Evolutionary conservation across 2,797 vertebrate species (phyloP).

Genomic region (Mus minutoides): DNA sequence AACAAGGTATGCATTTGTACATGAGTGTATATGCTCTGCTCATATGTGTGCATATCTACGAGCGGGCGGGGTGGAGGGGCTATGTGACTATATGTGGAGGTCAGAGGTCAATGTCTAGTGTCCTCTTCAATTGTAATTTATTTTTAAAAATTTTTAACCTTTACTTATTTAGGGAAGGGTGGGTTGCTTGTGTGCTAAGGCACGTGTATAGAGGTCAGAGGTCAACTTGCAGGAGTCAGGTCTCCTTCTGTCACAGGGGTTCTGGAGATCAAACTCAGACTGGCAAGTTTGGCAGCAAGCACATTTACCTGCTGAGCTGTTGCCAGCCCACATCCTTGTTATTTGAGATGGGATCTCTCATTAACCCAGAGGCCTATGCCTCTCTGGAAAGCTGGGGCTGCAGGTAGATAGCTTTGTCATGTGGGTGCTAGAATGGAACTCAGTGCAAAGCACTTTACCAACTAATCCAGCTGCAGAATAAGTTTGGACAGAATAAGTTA

Average conservation of each 20-base stretch:
- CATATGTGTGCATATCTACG: background rate
- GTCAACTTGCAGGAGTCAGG: background rate
- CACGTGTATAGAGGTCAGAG: background rate
- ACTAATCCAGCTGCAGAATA: background rate
- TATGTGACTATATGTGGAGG: background rate
- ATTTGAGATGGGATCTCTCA: background rate
- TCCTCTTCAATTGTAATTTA: background rate
- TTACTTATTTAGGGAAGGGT: background rate
- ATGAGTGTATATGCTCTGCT: background rate
- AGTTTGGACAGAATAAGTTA: background rate
- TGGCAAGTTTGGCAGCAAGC: background rate
- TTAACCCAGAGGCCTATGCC: background rate
- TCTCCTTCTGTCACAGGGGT: background rate
- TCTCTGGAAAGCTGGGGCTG: background rate
- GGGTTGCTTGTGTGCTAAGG: background rate
- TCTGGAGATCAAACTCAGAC: background rate
- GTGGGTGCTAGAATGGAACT: background rate
- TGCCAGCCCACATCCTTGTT: background rate
- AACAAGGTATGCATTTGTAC: conserved; percentile 34
- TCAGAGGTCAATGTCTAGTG: too few relatives aligned
- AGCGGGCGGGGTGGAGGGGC: too few relatives aligned
- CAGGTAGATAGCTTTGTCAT: background rate
- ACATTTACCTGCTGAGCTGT: background rate
- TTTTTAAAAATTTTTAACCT: background rate
- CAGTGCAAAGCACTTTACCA: background rate